Base-by-base conservation (phyloP, 1,140 invertebrate genomes). In the Oryctes rhinoceros region DNA sequence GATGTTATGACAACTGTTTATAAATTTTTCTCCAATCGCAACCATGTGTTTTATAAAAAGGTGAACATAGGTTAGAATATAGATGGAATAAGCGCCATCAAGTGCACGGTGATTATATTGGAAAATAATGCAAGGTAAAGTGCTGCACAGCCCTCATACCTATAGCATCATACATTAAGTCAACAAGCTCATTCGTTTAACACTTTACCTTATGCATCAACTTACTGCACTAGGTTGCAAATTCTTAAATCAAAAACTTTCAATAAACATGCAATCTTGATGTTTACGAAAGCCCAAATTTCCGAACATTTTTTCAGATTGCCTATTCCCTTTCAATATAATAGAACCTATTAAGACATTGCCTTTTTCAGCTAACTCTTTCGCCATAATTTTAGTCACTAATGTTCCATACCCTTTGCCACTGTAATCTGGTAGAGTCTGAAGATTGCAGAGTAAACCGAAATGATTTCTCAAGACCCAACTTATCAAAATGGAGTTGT, bases 321-420 rank as follows among this genome's bases (percentile, higher is more conserved):
- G 53, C 0, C 13, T 20, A 81, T 88, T 88, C 0, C 79, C 15
- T 6, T 80, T 48, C 13, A 71, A 13, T 44, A 81, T 49, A 0
- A 88, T 87, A 0, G 85, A 79, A 0, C 85, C 87, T 82, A 88
- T 84, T 0, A 85, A 85, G 81, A 88, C 85, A 62, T 85, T 80
- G 6, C 85, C 86, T 5, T 83, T 62, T 24, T 82, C 79, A 2
- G 86, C 88, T 5, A 88, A 80, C 7, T 84, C 81, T 71, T 83
- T 82, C 0, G 86, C 79, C 0, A 87, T 84, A 11, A 84, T 84
- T 71, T 80, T 80, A 5, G 85, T 81, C 9, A 88, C 84, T 15
- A 88, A 30, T 44, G 79, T 85, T 20, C 87, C 88, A 37, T 88
- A 86, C 9, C 87, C 87, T 6, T 83, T 84, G n/a, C 86, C 79